These are phyloP conservation scores for Strix aluco DNA, from an alignment of 2,113 vertebrate species.

Conservation along the genomic window DNA sequence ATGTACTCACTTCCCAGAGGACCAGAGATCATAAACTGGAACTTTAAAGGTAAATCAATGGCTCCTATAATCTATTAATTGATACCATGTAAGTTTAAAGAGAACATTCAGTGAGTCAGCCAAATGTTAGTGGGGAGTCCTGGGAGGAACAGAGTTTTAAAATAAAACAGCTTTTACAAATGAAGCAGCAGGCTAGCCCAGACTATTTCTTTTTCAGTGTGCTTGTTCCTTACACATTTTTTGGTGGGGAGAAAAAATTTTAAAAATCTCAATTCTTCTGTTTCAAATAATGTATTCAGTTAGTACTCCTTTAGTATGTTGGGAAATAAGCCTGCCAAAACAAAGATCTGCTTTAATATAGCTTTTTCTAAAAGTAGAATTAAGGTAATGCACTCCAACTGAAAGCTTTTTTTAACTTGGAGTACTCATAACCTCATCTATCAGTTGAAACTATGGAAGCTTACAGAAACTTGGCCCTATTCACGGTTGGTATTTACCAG, in stretches of 20 bases:
- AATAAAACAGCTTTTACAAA: not conserved
- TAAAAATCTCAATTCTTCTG: not conserved
- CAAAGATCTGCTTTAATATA: not conserved
- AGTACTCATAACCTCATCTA: not conserved
- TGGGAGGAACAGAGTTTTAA: not conserved
- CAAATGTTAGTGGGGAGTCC: not conserved
- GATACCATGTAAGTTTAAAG: not conserved
- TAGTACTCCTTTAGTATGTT: not conserved
- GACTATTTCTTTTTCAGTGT: not conserved
- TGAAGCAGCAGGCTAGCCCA: not conserved
- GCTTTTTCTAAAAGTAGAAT: not conserved
- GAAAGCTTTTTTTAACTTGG: not conserved
- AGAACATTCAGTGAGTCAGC: not conserved
- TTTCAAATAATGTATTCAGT: not conserved
- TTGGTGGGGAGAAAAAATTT: no score
- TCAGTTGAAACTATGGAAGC: not conserved
- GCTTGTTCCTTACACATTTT: not conserved
- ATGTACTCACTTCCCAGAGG: not conserved
- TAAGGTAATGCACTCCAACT: not conserved
- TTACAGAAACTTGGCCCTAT: not conserved
- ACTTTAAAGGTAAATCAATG: slow-evolving; percentile 14
- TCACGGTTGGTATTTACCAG: not conserved
- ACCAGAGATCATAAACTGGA: not conserved
- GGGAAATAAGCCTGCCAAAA: not conserved
- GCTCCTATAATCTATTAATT: not conserved